Evolutionary conservation across 2,113 vertebrate species (phyloP), one percentile per base, ranked within the genome.

Genomic region (Sterna hirundo): DNA sequence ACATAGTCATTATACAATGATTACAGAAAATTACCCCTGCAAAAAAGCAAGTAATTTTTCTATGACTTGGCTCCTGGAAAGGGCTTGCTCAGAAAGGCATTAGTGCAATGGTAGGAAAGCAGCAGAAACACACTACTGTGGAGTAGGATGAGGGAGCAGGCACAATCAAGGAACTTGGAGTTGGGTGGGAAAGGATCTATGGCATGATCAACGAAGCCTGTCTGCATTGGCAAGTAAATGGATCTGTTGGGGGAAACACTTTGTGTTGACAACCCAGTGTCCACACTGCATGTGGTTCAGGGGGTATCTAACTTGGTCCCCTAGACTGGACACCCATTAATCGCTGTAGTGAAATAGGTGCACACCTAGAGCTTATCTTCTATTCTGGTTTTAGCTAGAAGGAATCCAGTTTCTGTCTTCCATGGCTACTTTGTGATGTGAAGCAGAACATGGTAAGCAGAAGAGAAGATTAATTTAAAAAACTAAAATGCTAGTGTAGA

Each of bases 121-220:
- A 87, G 44, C 46, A 88, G 19, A 49, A 91, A 46, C 3, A 23
- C 25, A 30, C 3, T 47, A 5, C 18, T 30, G 34, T 27, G 11
- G 42, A 42, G 42, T 42, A 42, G 25, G 3, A 44, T 17, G 21
- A 83, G 9, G 23, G 22, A 74, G 14, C 5, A 86, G 16, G 23
- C 46, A 52, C 22, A 17, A 10, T 10, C n/a, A 46, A 68, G 55
- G 30, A 70, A 54, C 25, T 10, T 83, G 44, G 34, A 29, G 9
- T 2, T 74, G 13, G 1, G 5, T 54, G 11, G 27, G 25, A 88
- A 90, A 8, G 14, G 57, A 64, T 10, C 26, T 49, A 17, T 46
- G 10, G 3, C 2, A 1, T 3, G 2, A 49, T 6, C 1, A 3
- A 25, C 18, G 38, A 55, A 71, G 8, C 10, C 27, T 22, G 9